phyloP scores from a whole-genome alignment of 1,140 invertebrate genomes.

The Ericerus pela region DNA sequence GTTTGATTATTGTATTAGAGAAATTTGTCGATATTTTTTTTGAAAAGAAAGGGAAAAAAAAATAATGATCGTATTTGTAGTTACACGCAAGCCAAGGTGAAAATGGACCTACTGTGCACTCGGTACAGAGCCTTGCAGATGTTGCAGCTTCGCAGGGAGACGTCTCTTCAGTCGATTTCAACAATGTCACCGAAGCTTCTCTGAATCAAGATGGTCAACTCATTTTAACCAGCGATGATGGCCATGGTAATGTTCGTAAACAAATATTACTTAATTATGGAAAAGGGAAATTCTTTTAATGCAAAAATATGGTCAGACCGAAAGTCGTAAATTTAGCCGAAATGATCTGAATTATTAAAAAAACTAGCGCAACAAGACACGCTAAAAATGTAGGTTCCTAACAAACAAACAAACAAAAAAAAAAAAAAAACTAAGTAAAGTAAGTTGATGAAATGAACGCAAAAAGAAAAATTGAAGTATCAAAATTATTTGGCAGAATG shows the following conservation, averaged over 20 bases:
- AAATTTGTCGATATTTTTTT: neutral
- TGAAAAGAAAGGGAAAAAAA: neutral
- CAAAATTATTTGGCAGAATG: too few relatives aligned
- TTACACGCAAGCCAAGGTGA: conserved; percentile 61
- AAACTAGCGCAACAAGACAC: neutral
- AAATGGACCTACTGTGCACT: conserved; percentile 41
- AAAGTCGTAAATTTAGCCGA: neutral
- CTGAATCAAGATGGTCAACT: conserved; percentile 84
- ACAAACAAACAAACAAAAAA: neutral
- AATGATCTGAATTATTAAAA: neutral
- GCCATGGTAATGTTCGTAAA: conserved; percentile 52
- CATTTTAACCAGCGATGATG: conserved; percentile 84
- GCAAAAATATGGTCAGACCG: neutral
- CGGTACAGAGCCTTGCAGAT: conserved; percentile 56
- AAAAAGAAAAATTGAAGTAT: too few relatives aligned
- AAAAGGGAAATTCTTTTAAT: neutral
- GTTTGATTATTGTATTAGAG: neutral
- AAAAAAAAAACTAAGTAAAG: neutral
- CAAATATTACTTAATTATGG: neutral
- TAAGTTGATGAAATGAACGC: too few relatives aligned
- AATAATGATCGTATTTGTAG: conserved; percentile 30
- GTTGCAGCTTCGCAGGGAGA: conserved; percentile 39
- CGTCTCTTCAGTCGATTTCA: conserved; percentile 66
- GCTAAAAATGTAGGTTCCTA: neutral
- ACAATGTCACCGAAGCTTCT: conserved; percentile 70